phyloP scores from a whole-genome alignment of 2,113 vertebrate genomes.

The Vulpes vulpes region DNA sequence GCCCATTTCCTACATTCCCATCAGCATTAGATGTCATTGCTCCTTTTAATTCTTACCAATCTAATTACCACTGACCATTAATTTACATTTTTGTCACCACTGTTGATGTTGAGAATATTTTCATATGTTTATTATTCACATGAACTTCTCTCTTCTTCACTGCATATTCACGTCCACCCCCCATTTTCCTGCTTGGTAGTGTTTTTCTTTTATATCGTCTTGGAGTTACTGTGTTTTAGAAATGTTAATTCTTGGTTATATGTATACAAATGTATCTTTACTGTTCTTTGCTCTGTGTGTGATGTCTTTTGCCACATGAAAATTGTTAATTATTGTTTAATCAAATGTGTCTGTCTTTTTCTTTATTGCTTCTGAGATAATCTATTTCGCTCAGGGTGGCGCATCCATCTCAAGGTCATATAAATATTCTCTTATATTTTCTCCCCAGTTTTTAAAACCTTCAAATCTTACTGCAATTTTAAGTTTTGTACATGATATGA shows the following conservation, averaged over 20 bases:
- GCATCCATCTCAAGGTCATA: neutral
- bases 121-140: neutral
- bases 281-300: neutral
- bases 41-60: conserved; percentile 16
- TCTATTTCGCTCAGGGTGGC: neutral
- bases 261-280: conserved; percentile 40
- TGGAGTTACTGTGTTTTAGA: neutral
- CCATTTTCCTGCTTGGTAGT: conserved; percentile 33
- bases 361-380: conserved; percentile 43
- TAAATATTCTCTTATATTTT: conserved; percentile 28
- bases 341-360: conserved; percentile 17
- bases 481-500: neutral
- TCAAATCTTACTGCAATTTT: neutral
- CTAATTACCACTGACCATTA: neutral
- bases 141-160: conserved; percentile 55
- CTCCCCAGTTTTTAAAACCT: conserved; percentile 1
- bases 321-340: conserved; percentile 63
- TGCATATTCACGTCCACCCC: neutral
- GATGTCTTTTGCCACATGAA: conserved; percentile 60
- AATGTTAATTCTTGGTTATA: conserved; percentile 29
- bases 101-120: neutral
- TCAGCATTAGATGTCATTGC: neutral
- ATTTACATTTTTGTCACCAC: conserved; percentile 41
- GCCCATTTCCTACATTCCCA: conserved; percentile 55
- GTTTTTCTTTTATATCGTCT: conserved; percentile 5